Conservation (phyloP, 1,140 invertebrate species). For the Onthophagus taurus region DNA sequence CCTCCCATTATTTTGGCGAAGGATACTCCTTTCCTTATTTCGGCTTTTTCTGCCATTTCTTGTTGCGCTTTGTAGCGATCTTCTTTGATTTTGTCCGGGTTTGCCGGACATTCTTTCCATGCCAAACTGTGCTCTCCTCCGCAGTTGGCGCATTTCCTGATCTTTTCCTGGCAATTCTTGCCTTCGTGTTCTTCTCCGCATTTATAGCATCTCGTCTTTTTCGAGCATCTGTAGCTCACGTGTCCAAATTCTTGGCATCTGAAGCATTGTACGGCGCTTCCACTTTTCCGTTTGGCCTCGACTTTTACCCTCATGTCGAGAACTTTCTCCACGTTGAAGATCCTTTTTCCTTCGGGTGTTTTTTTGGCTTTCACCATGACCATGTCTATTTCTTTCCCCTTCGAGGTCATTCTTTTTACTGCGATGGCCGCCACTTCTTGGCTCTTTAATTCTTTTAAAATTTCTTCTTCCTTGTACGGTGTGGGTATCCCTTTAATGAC, state of each 20-base stretch:
- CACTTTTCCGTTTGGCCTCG: too few species aligned
- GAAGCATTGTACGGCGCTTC: too few species aligned
- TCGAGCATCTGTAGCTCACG: neutral
- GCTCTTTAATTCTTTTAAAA: too few species aligned
- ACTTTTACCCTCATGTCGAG: too few species aligned
- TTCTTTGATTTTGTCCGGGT: neutral
- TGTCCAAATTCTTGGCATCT: neutral
- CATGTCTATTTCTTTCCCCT: too few species aligned
- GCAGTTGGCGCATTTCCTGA: slow-evolving; percentile 5
- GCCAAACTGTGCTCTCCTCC: neutral
- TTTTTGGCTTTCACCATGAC: too few species aligned
- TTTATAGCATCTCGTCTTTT: neutral
- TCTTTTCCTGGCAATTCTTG: neutral
- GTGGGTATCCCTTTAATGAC: too few species aligned
- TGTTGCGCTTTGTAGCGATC: neutral
- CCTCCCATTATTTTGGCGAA: neutral
- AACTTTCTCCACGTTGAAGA: too few species aligned
- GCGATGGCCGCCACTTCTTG: too few species aligned
- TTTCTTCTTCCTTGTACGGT: too few species aligned
- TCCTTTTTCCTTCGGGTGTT: too few species aligned
- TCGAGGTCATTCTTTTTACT: too few species aligned
- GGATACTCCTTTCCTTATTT: neutral
- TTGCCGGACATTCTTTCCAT: neutral
- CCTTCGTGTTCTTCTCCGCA: neutral
- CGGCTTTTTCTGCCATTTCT: neutral